Percentiles rank a stretch among this genome's conserved stretches.
phyloP scores from a whole-genome alignment of 2,888 invertebrate species.

The Drosophila antonietae region DNA sequence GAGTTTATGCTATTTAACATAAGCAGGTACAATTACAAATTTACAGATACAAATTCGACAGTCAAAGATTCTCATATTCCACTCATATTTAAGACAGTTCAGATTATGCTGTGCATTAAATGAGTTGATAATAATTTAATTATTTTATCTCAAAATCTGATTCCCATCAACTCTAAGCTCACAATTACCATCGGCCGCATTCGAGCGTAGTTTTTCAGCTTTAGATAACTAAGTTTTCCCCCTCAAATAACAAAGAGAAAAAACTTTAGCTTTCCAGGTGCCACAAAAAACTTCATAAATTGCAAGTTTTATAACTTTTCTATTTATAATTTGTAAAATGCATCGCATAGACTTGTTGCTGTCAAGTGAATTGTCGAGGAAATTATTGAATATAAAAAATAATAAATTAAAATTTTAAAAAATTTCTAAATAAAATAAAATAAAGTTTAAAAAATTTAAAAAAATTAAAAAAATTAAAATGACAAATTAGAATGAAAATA shows the following conservation, averaged over 20 bases:
- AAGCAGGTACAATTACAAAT: neutral
- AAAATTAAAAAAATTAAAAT: no score
- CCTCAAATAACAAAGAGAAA: neutral
- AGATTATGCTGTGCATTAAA: neutral
- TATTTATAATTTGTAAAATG: conserved; percentile 11
- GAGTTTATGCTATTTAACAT: neutral
- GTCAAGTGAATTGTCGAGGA: neutral
- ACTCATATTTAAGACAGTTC: no score
- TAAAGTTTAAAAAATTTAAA: no score
- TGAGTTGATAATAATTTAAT: neutral
- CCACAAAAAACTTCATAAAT: conserved; percentile 51
- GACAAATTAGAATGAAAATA: no score
- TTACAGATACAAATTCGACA: neutral
- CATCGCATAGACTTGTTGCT: conserved; percentile 29
- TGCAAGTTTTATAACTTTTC: conserved; percentile 44
- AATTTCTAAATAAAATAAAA: no score
- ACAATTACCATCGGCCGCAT: neutral
- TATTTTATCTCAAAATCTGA: neutral
- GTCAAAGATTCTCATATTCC: neutral
- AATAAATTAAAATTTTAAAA: no score
- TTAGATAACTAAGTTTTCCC: conserved; percentile 58
- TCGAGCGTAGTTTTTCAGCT: conserved; percentile 1
- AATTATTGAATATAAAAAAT: no score
- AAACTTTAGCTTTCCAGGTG: conserved; percentile 31
- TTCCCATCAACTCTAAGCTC: neutral